Evolutionary conservation across 2,888 invertebrate species (phyloP), one percentile per base, ranked within the genome.

Genomic region (Allygus modestus): DNA sequence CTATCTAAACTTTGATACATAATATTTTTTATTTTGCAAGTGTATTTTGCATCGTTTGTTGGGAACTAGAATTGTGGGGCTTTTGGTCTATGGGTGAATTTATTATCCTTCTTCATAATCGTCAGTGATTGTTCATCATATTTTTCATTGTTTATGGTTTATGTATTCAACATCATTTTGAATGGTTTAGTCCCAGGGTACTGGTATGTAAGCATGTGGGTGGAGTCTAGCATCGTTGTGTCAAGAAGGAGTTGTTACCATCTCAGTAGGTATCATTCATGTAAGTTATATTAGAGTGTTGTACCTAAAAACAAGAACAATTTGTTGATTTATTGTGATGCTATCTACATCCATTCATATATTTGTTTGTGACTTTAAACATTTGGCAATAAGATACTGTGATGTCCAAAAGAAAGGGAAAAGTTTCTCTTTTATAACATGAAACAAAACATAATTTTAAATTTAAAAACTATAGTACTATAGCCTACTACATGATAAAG

Each of bases 201-300:
- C 12, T 58, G 23, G 23, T 58, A 23, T 23, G 5, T 5, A 23
- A 58, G 58, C 58, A 58, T 58, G 58, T 58, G 58, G 58, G 58
- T 51, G 58, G 15, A 58, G 46, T 23, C 12, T 20, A 12, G 58
- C 58, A 58, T 58, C 58, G 7, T 58, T 58, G 58, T 58, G 58
- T 58, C 58, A 58, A 58, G 58, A 58, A 23, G 58, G 58, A 58
- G 2, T 51, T 9, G 4, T 5, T 5, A 51, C 15, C 12, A 46
- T 23, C 2, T 23, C 23, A 58, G 58, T 58, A 58, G 58, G 58
- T 58, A 58, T 58, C 23, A 23, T 15, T 46, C 12, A 15, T 9
- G 46, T 46, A 46, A 37, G 37, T 37, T 37, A 37, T 37, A 9
- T 37, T 7, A 37, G 9, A 37, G 4, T 37, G 37, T 37, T 37